A percentile compares a stretch with the other conserved stretches of the same genome.
phyloP scores from a whole-genome alignment of 1,140 invertebrate genomes.

The Dendrolimus kikuchii region DNA sequence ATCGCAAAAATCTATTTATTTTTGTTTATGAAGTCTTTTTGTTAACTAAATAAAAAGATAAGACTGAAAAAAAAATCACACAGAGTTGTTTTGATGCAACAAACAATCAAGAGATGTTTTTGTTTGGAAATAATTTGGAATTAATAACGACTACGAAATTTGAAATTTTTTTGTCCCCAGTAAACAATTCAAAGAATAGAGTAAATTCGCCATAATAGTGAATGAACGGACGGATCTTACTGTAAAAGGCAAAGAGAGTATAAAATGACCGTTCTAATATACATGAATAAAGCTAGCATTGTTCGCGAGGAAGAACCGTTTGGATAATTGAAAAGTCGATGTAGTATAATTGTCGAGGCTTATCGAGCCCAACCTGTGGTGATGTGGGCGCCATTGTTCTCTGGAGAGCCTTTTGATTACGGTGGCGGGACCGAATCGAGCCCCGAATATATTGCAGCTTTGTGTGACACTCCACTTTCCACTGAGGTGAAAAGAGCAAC shows the following conservation, averaged over 20 bases:
- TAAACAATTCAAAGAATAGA: no score
- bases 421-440: slow-evolving; percentile 40
- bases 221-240: slow-evolving; percentile 1
- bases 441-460: slow-evolving; percentile 63
- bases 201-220: no score
- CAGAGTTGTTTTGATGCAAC: no score
- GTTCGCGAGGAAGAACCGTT: slow-evolving; percentile 54
- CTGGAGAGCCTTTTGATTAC: slow-evolving; percentile 66
- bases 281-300: slow-evolving; percentile 67
- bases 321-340: slow-evolving; percentile 71
- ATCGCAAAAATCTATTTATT: no score
- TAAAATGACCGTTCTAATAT: slow-evolving; percentile 66
- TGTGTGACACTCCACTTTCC: slow-evolving; percentile 62
- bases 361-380: slow-evolving; percentile 49
- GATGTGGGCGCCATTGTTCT: slow-evolving; percentile 69
- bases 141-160: no score
- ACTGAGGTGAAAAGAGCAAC: slow-evolving; percentile 51
- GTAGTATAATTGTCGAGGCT: slow-evolving; percentile 70
- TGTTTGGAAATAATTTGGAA: no score
- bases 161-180: no score
- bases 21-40: no score
- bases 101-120: no score
- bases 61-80: no score
- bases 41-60: no score
- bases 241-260: slow-evolving; percentile 37